Conservation (phyloP, 2,888 invertebrate genomes). For the Apotomis turbidana region DNA sequence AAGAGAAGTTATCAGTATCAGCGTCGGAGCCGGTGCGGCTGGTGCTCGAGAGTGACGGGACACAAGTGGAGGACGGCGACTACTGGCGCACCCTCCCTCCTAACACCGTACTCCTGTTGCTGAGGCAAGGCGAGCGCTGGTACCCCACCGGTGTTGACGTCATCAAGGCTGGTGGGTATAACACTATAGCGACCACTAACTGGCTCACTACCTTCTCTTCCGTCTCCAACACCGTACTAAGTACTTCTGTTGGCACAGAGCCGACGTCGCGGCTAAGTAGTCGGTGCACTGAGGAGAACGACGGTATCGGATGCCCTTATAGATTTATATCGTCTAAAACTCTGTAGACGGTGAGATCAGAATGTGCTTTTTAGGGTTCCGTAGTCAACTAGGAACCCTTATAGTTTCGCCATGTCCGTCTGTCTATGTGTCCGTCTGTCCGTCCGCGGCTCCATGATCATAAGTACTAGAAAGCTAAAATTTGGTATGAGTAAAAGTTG, state of each 20-base stretch:
- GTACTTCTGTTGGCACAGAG: constrained; percentile 76
- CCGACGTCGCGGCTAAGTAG: constrained; percentile 93
- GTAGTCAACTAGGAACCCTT: no score
- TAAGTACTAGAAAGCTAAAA: no score
- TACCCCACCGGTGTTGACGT: constrained; percentile 97
- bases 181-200: neutral
- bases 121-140: constrained; percentile 96
- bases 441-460: no score
- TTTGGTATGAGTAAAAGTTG: no score
- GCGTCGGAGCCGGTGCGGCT: constrained; percentile 94
- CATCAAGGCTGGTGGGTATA: constrained; percentile 92
- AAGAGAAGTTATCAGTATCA: constrained; percentile 95
- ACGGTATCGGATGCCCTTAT: no score
- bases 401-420: no score
- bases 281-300: neutral
- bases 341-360: no score
- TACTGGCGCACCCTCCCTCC: constrained; percentile 97
- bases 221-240: constrained; percentile 95
- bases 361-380: no score
- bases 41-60: constrained; percentile 97
- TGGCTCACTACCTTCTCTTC: constrained; percentile 97
- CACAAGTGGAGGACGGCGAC: constrained; percentile 98
- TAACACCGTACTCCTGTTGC: constrained; percentile 94
- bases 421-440: no score
- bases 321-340: no score